These are phyloP conservation scores for Colletes latitarsis DNA, from an alignment of 1,140 invertebrate genomes.

Conservation along the genomic window DNA sequence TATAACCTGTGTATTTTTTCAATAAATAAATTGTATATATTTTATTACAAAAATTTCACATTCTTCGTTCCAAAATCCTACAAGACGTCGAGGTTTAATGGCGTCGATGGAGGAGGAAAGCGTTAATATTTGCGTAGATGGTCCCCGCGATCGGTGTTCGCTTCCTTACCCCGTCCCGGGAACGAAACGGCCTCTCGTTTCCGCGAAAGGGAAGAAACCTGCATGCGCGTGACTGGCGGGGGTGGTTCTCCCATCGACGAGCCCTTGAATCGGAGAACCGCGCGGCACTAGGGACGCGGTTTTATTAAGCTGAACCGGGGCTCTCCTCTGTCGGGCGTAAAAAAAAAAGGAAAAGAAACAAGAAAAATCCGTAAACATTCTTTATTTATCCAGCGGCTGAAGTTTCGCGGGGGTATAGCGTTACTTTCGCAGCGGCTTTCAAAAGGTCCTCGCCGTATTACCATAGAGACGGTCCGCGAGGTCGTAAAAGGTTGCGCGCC, in stretches of 20 bases:
- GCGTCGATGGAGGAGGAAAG: too few relatives aligned
- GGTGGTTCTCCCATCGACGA: constrained; percentile 13
- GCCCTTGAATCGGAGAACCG: constrained; percentile 16
- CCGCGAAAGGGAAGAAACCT: background rate
- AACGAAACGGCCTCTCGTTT: background rate
- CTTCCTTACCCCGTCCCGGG: too few relatives aligned
- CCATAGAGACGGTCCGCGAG: constrained; percentile 65
- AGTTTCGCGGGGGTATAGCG: constrained; percentile 29
- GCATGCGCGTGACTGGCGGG: background rate
- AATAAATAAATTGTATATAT: too few relatives aligned
- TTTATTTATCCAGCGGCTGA: constrained; percentile 45
- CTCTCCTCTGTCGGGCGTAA: constrained; percentile 12
- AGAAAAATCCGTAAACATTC: constrained; percentile 40
- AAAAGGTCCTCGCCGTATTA: constrained; percentile 64
- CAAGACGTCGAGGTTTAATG: too few relatives aligned
- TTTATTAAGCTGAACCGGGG: constrained; percentile 23
- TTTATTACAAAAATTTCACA: too few relatives aligned
- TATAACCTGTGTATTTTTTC: too few relatives aligned
- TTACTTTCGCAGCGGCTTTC: constrained; percentile 58
- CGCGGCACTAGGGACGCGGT: background rate
- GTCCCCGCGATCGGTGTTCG: too few relatives aligned
- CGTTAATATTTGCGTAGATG: too few relatives aligned
- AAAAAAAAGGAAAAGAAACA: background rate
- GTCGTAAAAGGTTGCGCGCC: constrained; percentile 65
- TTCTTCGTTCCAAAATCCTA: too few relatives aligned